Percentiles rank a stretch among this genome's conserved stretches.
phyloP scores from a whole-genome alignment of 2,797 vertebrate species.

The Poecilia wingei region DNA sequence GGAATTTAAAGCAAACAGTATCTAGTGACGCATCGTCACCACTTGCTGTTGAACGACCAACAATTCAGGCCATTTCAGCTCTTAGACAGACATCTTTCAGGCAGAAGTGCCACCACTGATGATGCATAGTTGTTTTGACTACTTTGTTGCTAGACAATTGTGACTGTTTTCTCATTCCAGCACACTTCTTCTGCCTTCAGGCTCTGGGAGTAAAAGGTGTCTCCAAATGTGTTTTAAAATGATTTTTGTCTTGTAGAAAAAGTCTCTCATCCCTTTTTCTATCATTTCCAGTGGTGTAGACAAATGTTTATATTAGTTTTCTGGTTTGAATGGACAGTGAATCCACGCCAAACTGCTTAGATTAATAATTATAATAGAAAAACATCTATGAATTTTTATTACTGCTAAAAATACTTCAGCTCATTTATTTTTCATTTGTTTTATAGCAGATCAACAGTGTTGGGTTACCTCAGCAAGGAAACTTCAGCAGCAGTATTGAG shows the following conservation, averaged over 20 bases:
- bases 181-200: neutral
- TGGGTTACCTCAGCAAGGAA: neutral
- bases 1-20: neutral
- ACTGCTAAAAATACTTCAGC: neutral
- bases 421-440: conserved; percentile 1
- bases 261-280: neutral
- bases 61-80: neutral
- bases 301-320: neutral
- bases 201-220: neutral
- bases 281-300: neutral
- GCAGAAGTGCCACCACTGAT: neutral
- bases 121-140: conserved; percentile 3
- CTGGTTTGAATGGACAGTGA: neutral
- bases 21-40: neutral
- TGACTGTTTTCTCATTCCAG: neutral
- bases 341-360: neutral
- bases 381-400: neutral
- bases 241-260: neutral
- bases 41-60: neutral
- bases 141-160: neutral
- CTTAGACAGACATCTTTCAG: neutral
- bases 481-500: neutral
- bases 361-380: neutral
- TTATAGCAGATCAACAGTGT: neutral
- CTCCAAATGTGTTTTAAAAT: neutral